Evolutionary conservation across 2,888 invertebrate species (phyloP).

Genomic region (Timema podura): DNA sequence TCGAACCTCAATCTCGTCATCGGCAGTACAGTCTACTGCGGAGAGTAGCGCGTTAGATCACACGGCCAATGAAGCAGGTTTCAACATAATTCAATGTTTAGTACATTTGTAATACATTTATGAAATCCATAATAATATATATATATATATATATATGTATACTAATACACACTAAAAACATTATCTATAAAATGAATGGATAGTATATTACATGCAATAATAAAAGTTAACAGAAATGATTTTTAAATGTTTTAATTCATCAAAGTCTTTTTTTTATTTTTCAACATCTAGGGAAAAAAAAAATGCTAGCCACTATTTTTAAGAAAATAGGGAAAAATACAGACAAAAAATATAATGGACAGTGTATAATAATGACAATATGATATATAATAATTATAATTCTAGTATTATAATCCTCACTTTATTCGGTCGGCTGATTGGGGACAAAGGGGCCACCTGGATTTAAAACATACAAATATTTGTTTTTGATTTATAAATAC

Average conservation of each 20-base stretch:
- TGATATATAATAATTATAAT: slow-evolving; percentile 23
- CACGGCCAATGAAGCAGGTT: no score
- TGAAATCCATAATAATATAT: no score
- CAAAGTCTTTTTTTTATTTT: slow-evolving; percentile 17
- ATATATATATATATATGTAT: no score
- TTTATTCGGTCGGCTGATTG: slow-evolving; percentile 28
- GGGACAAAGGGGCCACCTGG: slow-evolving; percentile 8
- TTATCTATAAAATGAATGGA: no score
- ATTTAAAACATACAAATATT: neutral
- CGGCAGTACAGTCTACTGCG: no score
- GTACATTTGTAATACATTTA: no score
- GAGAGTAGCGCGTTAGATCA: no score
- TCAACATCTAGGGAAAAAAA: slow-evolving; percentile 29
- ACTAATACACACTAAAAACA: no score
- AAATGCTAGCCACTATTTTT: slow-evolving; percentile 26
- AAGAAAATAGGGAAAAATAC: slow-evolving; percentile 29
- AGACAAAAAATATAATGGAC: slow-evolving; percentile 30
- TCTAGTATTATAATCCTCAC: slow-evolving; percentile 25
- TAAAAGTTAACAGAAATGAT: no score
- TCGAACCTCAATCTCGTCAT: no score
- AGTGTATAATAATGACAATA: slow-evolving; percentile 25
- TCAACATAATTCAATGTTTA: no score
- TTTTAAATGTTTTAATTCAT: slow-evolving; percentile 18
- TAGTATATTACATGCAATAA: no score
- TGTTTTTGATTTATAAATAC: neutral